Conservation (phyloP, 2,797 vertebrate species). For the Sarcophilus harrisii region DNA sequence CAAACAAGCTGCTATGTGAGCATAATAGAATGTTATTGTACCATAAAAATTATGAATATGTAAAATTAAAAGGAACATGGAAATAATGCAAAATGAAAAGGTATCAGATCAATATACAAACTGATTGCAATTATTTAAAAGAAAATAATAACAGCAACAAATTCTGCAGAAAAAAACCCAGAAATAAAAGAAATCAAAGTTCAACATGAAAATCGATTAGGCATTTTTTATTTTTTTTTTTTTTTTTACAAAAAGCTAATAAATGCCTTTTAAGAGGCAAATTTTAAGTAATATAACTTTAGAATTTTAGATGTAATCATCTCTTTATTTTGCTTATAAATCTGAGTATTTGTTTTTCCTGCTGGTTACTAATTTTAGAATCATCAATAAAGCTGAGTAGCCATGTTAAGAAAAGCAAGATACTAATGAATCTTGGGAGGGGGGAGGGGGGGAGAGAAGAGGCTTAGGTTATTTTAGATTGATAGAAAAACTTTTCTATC, state of each 20-base stretch:
- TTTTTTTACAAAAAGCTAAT: not conserved
- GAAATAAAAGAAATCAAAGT: not conserved
- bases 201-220: not conserved
- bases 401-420: no score
- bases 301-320: not conserved
- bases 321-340: not conserved
- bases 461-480: not conserved
- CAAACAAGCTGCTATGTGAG: not conserved
- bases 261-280: not conserved
- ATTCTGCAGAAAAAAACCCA: not conserved
- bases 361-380: not conserved
- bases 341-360: not conserved
- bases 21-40: not conserved
- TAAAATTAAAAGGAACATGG: not conserved
- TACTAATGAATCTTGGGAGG: no score
- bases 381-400: not conserved
- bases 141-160: not conserved
- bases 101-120: not conserved
- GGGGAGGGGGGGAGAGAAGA: no score
- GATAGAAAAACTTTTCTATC: not conserved
- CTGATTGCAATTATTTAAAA: not conserved
- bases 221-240: not conserved
- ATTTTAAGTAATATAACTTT: not conserved
- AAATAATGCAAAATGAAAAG: not conserved
- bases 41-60: not conserved